These are phyloP conservation scores for Actinernus sp. DNA, from an alignment of 92 coral and sea anemone species.

Conservation along the genomic window DNA sequence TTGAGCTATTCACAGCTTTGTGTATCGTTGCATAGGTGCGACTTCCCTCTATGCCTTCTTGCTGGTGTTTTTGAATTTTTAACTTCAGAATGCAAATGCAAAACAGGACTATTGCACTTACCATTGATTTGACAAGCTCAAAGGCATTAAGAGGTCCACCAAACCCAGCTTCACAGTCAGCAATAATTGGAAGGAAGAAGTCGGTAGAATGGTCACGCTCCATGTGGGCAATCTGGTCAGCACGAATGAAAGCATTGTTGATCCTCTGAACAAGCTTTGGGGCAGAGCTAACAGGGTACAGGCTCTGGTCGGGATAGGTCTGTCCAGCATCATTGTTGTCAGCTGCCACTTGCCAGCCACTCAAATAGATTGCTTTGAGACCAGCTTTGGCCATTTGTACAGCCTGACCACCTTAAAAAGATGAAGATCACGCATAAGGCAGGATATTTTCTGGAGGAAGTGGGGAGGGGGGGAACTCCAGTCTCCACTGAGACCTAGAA, in stretches of 20 bases:
- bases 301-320: slow-evolving; percentile 97
- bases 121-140: slow-evolving; percentile 93
- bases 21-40: no score
- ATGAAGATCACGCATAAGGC: no score
- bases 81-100: no score
- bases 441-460: no score
- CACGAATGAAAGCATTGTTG: slow-evolving; percentile 94
- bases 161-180: slow-evolving; percentile 99
- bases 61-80: no score
- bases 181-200: slow-evolving; percentile 91
- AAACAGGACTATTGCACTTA: slow-evolving; percentile 21
- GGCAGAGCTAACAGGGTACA: slow-evolving; percentile 96
- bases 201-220: slow-evolving; percentile 77
- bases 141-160: slow-evolving; percentile 98
- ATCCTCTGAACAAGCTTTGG: slow-evolving; percentile 94
- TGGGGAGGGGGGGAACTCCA: no score
- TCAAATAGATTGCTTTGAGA: slow-evolving; percentile 90
- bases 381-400: slow-evolving; percentile 99
- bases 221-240: slow-evolving; percentile 99
- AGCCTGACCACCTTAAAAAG: slow-evolving; percentile 88
- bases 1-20: no score
- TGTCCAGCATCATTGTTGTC: slow-evolving; percentile 92
- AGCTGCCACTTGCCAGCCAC: slow-evolving; percentile 99
- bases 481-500: no score
- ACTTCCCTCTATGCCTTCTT: no score